Evolutionary conservation across 2,797 vertebrate genomes (phyloP), one percentile per base, ranked within the genome.

Genomic region (Scyliorhinus canicula): DNA sequence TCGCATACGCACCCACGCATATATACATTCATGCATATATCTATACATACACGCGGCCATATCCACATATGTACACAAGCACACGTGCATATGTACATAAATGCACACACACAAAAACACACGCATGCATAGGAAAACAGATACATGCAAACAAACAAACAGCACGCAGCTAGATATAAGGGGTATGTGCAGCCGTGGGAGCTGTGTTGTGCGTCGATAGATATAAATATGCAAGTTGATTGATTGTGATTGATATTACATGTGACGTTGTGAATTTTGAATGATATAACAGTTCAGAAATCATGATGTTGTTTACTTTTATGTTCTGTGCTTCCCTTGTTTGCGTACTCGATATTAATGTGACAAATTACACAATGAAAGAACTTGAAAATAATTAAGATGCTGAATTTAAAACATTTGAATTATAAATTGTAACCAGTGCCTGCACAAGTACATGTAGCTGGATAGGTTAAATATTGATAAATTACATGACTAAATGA

Each of bases 251-350:
- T 94, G 65, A 71, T 52, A 94, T 71, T 16, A 94, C 24, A 94
- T 94, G 65, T 94, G 93, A 94, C 93, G 50, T 94, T 94, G 71
- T 94, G 93, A 94, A 94, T 94, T 94, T 94, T 74, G 93, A 94
- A 94, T 94, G 50, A 94, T 94, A 94, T 40, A 74, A 71, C 65
- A 94, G 93, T 94, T 94, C 93, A 94, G 93, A 94, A 91, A 94
- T 94, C 93, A 94, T 94, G 67, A 94, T 94, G 93, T 94, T 94
- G 93, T 94, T 94, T 67, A 94, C 93, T 94, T 94, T 94, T 94
- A 94, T 71, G 67, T 69, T 71, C 93, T 52, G 3, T 94, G 50
- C 1, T 50, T 74, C 67, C 31, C 67, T 71, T 55, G 14, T 94
- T 71, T 35, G 60, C 24, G 11, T n/a, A 55, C 47, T 50, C 28